Evolutionary conservation across 2,113 vertebrate genomes (phyloP), one percentile per base, ranked within the genome.

Genomic region (Galemys pyrenaicus): DNA sequence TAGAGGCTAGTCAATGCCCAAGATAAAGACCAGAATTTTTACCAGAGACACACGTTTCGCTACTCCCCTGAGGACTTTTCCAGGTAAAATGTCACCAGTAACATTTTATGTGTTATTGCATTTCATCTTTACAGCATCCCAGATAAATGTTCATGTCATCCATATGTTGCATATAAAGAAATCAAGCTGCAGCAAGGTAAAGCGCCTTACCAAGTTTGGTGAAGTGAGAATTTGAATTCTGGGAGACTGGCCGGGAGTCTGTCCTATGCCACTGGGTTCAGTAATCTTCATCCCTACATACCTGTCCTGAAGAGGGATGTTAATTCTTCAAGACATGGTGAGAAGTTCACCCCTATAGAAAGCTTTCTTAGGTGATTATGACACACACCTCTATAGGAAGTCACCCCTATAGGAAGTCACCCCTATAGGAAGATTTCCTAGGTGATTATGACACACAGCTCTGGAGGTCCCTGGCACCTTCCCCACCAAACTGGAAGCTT

Each of bases 11-110:
- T 60, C 81, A 7, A 3, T 0, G 17, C 26, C 60, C 70, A 41
- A 41, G 56, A 7, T n/a, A 30, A 46, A n/a, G 20, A 39, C 39
- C n/a, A 44, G 35, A 62, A 17, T 77, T 28, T 32, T 79, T 13
- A 54, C 16, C 20, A 9, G 9, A 71, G 54, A 13, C 17, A 20
- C 24, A 8, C 41, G 49, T 0, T 49, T 62, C 71, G 7, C 32
- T 4, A 0, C 30, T 10, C 30, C 11, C 10, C 24, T 0, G 19
- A 41, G 80, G 51, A 5, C 24, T 13, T 32, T 35, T 56, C 16
- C 17, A 39, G 37, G 32, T 12, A 46, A 24, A 1, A 7, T 2
- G 0, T 12, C 22, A 1, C 2, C 35, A 26, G 9, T 30, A 3
- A 49, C n/a, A 7, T 41, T 49, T 67, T 46, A 2, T 3, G 1